phyloP scores from a whole-genome alignment of 2,113 vertebrate species.

The Gymnogyps californianus region DNA sequence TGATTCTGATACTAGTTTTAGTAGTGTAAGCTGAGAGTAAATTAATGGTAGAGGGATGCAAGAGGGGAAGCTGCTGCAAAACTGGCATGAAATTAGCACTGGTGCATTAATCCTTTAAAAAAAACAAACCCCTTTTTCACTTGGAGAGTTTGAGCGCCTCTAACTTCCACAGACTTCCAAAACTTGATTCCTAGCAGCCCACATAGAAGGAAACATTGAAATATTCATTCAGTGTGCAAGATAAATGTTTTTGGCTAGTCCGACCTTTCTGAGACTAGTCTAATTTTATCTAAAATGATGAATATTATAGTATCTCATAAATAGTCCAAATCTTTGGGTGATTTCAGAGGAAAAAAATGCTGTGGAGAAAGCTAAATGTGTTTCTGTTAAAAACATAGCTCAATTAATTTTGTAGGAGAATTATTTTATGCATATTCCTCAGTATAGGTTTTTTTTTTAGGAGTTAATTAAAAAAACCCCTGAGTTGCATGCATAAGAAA shows the following conservation, averaged over 20 bases:
- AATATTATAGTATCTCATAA: neutral
- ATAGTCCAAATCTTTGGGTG: neutral
- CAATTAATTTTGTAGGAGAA: neutral
- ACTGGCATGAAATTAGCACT: neutral
- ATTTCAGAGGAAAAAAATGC: neutral
- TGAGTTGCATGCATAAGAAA: neutral
- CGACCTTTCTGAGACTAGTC: neutral
- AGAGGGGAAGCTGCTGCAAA: neutral
- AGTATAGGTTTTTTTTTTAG: neutral
- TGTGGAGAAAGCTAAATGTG: neutral
- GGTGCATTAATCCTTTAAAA: neutral
- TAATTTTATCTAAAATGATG: neutral
- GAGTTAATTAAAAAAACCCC: neutral
- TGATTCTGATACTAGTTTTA: neutral
- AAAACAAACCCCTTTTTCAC: neutral
- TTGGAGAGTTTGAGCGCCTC: neutral
- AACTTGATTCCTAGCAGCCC: neutral
- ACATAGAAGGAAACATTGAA: neutral
- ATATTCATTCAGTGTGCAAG: neutral
- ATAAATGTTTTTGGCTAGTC: neutral
- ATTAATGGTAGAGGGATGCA: neutral
- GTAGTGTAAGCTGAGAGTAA: neutral
- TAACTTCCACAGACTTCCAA: neutral
- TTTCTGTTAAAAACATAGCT: neutral
- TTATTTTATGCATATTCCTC: neutral